These are phyloP conservation scores for Diphyllodes magnificus DNA, from an alignment of 2,113 vertebrate species.

Conservation along the genomic window DNA sequence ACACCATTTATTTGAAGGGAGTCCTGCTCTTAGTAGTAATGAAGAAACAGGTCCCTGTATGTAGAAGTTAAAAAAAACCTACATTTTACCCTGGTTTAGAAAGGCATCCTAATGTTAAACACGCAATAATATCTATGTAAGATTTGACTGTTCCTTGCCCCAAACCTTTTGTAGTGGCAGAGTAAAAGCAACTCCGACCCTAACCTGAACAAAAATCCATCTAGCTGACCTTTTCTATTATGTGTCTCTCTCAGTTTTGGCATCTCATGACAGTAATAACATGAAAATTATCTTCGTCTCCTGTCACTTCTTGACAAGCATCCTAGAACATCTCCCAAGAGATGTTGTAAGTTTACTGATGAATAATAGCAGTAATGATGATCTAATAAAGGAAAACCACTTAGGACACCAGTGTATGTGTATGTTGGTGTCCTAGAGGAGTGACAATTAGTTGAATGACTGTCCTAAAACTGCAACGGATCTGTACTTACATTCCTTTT, in stretches of 20 bases:
- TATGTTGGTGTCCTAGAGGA: not conserved
- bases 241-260: not conserved
- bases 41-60: not conserved
- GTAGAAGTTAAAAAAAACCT: not conserved
- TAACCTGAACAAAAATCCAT: not conserved
- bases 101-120: not conserved
- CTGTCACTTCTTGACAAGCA: not conserved
- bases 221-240: not conserved
- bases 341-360: not conserved
- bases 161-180: not conserved
- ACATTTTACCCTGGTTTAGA: not conserved
- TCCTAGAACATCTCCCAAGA: not conserved
- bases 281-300: slow-evolving; percentile 1
- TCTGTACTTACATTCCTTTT: not conserved
- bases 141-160: not conserved
- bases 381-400: not conserved
- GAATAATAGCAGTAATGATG: slow-evolving; percentile 2
- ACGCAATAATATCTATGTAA: not conserved
- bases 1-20: not conserved
- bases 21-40: not conserved
- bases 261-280: not conserved
- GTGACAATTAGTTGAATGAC: not conserved
- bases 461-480: not conserved
- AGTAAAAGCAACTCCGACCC: not conserved
- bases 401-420: not conserved